These are phyloP conservation scores for Drosophila seguyi DNA, from an alignment of 1,140 invertebrate species.

Conservation along the genomic window DNA sequence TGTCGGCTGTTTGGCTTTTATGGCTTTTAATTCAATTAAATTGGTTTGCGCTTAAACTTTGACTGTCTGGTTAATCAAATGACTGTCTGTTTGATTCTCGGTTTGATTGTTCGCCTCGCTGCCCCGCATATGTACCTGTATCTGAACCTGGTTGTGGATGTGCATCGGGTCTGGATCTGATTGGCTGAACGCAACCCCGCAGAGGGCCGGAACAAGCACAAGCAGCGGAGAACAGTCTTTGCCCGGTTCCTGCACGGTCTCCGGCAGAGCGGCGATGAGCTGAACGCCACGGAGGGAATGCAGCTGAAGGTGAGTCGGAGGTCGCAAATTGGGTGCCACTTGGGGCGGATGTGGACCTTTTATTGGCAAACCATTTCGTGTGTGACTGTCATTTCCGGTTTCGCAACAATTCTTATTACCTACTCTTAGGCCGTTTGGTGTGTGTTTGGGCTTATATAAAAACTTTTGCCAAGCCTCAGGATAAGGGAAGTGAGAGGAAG, in stretches of 20 bases:
- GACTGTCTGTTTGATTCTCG: conserved; percentile 53
- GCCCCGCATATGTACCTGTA: neutral
- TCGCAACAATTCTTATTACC: conserved; percentile 32
- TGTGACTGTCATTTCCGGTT: conserved; percentile 42
- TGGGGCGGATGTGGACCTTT: conserved; percentile 8
- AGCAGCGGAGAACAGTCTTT: conserved; percentile 80
- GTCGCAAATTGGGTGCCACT: conserved; percentile 23
- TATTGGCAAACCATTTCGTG: conserved; percentile 1
- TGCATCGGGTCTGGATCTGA: conserved; percentile 21
- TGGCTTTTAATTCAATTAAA: conserved; percentile 84
- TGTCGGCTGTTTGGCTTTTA: conserved; percentile 73
- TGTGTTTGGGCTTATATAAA: neutral
- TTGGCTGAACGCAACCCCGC: conserved; percentile 4
- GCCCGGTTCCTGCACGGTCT: conserved; percentile 79
- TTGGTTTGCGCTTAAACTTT: conserved; percentile 55
- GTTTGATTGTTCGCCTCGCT: conserved; percentile 61
- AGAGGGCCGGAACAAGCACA: conserved; percentile 83
- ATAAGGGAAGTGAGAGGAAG: neutral
- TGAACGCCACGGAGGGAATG: conserved; percentile 82
- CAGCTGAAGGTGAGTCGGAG: conserved; percentile 78
- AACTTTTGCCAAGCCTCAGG: neutral
- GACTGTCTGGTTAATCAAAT: conserved; percentile 42
- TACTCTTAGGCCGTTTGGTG: conserved; percentile 7
- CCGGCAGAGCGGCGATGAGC: conserved; percentile 76
- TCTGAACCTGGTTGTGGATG: neutral